A percentile compares a stretch with the other conserved stretches of the same genome.
Conservation (phyloP, 2,797 vertebrate species). For the Chlorospingus semifuscus region DNA sequence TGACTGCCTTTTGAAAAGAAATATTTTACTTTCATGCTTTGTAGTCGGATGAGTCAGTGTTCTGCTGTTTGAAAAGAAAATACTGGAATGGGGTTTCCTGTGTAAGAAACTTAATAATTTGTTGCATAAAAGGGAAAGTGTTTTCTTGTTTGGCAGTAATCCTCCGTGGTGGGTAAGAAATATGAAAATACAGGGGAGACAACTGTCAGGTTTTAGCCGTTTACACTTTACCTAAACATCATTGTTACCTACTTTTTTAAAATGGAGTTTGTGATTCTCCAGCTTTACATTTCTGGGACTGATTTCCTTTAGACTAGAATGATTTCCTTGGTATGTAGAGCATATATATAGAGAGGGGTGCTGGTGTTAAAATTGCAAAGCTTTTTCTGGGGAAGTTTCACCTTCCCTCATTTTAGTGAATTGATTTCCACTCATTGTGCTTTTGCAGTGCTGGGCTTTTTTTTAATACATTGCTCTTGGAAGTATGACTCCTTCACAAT, state of each 20-base stretch:
- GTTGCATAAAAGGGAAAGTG: neutral
- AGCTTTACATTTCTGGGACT: neutral
- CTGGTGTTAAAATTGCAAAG: neutral
- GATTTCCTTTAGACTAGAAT: neutral
- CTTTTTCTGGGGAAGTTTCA: neutral
- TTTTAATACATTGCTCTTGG: neutral
- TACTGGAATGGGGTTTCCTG: neutral
- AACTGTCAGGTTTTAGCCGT: neutral
- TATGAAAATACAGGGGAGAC: neutral
- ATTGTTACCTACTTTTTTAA: neutral
- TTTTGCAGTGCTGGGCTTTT: neutral
- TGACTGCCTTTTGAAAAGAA: conserved; percentile 12
- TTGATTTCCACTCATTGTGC: neutral
- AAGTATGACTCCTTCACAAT: neutral
- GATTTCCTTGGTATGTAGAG: neutral
- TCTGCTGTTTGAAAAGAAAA: neutral
- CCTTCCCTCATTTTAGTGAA: neutral
- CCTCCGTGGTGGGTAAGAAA: neutral
- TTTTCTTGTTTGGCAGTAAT: neutral
- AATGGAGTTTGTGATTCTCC: neutral
- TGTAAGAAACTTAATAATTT: neutral
- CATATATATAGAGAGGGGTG: neutral
- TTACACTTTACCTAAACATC: neutral
- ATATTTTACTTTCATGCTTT: neutral
- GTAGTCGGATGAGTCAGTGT: neutral